Evolutionary conservation across 1,140 invertebrate species (phyloP).

Genomic region (Druon quercuslanigerum): DNA sequence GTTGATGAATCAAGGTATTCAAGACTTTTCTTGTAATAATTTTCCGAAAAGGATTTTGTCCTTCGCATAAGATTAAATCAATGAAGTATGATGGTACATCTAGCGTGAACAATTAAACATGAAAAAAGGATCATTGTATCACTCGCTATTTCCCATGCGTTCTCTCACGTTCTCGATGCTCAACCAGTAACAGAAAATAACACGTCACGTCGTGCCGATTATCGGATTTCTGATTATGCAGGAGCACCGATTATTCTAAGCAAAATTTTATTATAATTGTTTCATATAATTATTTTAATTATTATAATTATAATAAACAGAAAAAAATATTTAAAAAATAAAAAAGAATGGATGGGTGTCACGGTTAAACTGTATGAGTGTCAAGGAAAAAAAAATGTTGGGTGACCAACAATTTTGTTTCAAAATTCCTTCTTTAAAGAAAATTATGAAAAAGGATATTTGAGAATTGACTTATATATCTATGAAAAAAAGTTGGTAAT

Average conservation of each 20-base stretch:
- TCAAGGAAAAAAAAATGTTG: too few relatives aligned
- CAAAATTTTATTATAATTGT: neutral
- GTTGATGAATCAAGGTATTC: neutral
- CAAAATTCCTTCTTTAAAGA: too few relatives aligned
- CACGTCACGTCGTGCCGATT: neutral
- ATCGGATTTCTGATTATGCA: constrained; percentile 4
- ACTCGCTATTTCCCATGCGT: constrained; percentile 15
- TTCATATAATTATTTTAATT: too few relatives aligned
- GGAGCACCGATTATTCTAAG: neutral
- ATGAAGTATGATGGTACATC: neutral
- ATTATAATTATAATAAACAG: too few relatives aligned
- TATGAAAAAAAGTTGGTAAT: too few relatives aligned
- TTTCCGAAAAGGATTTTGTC: constrained; percentile 2
- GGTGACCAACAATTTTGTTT: too few relatives aligned
- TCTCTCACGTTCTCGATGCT: constrained; percentile 31
- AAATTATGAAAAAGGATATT: too few relatives aligned
- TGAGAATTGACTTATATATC: too few relatives aligned
- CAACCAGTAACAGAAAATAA: constrained; percentile 11
- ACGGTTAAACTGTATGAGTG: too few relatives aligned
- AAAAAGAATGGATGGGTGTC: too few relatives aligned
- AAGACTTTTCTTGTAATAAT: neutral
- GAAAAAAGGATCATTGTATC: constrained; percentile 29
- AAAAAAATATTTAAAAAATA: too few relatives aligned
- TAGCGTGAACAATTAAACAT: constrained; percentile 11
- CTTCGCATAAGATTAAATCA: constrained; percentile 12